Conservation (phyloP, 2,113 vertebrate species). For the Guaruba guarouba region DNA sequence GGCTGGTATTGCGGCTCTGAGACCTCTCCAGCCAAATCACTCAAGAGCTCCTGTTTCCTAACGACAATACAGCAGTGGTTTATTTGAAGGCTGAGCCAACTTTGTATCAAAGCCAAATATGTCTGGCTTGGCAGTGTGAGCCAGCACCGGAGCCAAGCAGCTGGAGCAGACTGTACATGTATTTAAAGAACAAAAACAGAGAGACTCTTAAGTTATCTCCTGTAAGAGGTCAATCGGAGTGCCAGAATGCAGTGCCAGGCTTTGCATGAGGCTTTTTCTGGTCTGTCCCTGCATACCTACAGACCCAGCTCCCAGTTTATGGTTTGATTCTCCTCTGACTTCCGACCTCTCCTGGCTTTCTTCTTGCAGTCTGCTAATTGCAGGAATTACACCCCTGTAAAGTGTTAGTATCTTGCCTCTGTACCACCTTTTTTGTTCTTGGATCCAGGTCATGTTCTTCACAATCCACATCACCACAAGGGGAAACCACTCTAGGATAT, state of each 20-base stretch:
- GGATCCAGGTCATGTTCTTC: neutral
- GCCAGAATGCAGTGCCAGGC: neutral
- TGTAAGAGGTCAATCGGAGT: conserved; percentile 42
- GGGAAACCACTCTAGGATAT: neutral
- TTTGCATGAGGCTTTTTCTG: conserved; percentile 2
- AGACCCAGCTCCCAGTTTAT: neutral
- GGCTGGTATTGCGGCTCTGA: neutral
- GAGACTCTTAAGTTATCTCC: conserved; percentile 33
- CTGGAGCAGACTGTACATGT: conserved; percentile 28
- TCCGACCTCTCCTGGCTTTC: neutral
- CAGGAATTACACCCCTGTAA: neutral
- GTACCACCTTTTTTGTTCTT: neutral
- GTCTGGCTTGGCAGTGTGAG: conserved; percentile 27
- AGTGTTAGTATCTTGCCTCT: neutral
- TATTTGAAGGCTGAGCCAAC: conserved; percentile 53
- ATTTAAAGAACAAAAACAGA: conserved; percentile 47
- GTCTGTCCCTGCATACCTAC: neutral
- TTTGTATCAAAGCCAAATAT: conserved; percentile 45
- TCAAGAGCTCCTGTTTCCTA: conserved; percentile 40
- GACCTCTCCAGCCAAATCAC: neutral
- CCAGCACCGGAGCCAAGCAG: conserved; percentile 10
- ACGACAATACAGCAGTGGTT: neutral
- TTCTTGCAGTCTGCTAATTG: neutral
- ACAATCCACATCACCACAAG: neutral
- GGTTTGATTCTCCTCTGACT: neutral